phyloP scores from a whole-genome alignment of 2,888 invertebrate species.

The Corbicula japonica region DNA sequence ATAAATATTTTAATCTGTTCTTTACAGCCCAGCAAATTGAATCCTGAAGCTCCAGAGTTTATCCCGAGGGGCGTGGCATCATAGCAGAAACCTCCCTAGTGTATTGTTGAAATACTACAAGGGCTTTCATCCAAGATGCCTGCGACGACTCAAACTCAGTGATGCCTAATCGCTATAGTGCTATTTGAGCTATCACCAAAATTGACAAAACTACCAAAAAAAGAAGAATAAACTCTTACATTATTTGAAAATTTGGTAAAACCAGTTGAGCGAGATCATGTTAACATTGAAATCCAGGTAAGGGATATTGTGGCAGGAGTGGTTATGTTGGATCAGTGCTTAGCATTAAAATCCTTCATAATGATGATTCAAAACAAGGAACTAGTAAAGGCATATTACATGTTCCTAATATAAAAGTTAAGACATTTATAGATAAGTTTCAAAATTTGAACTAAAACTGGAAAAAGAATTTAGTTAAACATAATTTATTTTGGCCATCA shows the following conservation, averaged over 20 bases:
- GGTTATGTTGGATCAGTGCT: too few species aligned
- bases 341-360: too few species aligned
- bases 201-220: neutral
- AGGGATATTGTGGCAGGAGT: too few species aligned
- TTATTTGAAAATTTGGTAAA: conserved; percentile 1
- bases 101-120: conserved; percentile 45
- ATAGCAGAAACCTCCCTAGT: conserved; percentile 41
- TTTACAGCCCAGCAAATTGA: conserved; percentile 80
- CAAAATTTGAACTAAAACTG: too few species aligned
- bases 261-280: conserved; percentile 7
- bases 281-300: conserved; percentile 12
- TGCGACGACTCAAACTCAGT: conserved; percentile 6
- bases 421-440: too few species aligned
- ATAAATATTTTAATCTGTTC: too few species aligned
- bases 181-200: conserved; percentile 12
- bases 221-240: neutral
- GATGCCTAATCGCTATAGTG: conserved; percentile 9
- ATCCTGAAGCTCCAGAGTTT: conserved; percentile 84
- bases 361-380: too few species aligned
- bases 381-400: too few species aligned
- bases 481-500: too few species aligned
- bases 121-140: conserved; percentile 53
- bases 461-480: too few species aligned
- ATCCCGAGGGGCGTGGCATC: conserved; percentile 71
- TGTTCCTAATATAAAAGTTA: too few species aligned